Evolutionary conservation across 2,113 vertebrate species (phyloP).

Genomic region (Penelope pileata): DNA sequence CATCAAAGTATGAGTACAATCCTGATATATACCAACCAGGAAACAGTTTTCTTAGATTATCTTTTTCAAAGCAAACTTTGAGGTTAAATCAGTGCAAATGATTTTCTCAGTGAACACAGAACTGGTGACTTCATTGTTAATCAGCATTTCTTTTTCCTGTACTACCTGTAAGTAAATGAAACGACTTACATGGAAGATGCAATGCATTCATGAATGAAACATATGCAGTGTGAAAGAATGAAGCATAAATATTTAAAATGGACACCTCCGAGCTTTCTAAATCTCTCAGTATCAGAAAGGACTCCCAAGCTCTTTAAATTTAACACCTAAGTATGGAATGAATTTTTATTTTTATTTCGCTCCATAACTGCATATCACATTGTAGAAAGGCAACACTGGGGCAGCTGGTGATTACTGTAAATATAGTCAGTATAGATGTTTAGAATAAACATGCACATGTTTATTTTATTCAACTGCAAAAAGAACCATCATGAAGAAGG

Average conservation of each 20-base stretch:
- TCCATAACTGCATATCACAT: not conserved
- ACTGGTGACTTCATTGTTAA: not conserved
- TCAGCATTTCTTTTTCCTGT: not conserved
- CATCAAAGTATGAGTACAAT: not conserved
- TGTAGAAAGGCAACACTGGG: not conserved
- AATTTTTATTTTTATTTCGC: not conserved
- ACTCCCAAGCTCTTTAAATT: not conserved
- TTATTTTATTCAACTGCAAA: not conserved
- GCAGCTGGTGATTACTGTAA: not conserved
- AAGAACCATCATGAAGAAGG: not conserved
- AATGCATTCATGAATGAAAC: not conserved
- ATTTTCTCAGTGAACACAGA: not conserved
- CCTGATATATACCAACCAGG: not conserved
- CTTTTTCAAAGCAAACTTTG: not conserved
- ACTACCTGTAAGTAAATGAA: not conserved
- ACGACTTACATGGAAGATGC: not conserved
- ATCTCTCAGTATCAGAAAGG: not conserved
- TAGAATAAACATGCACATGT: not conserved
- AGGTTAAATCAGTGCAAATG: not conserved
- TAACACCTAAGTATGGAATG: not conserved
- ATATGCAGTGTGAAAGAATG: not conserved
- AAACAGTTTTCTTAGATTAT: not conserved
- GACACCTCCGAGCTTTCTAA: not conserved
- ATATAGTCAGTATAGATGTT: not conserved
- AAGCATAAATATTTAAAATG: not conserved